Percentiles rank a stretch among this genome's conserved stretches.
These are phyloP conservation scores for Sciaenops ocellatus DNA, from an alignment of 2,797 vertebrate genomes.

Conservation along the genomic window DNA sequence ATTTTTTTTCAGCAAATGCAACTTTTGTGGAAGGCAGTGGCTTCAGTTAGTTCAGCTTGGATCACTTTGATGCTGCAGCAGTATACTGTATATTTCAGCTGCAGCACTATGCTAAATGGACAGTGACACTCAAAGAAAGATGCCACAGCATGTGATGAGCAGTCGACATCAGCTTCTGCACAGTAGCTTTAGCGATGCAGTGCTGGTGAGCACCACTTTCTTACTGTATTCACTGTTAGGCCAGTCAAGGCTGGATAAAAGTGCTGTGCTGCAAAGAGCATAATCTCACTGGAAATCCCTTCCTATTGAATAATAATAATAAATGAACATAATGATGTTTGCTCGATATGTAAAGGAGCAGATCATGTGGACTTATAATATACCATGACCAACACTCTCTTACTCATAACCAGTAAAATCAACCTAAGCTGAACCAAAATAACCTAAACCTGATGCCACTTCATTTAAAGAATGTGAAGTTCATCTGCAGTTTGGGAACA, in stretches of 20 bases:
- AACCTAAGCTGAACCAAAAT: neutral
- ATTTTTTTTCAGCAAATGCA: constrained; percentile 27
- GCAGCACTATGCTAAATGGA: constrained; percentile 1
- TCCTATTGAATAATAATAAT: neutral
- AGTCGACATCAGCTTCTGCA: neutral
- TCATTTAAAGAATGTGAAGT: neutral
- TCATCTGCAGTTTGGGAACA: neutral
- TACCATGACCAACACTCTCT: neutral
- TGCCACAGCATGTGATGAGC: neutral
- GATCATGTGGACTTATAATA: neutral
- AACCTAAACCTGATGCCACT: neutral
- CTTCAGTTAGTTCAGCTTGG: constrained; percentile 26
- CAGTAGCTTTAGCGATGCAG: constrained; percentile 8
- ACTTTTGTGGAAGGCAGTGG: constrained; percentile 39
- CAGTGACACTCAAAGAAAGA: constrained; percentile 8
- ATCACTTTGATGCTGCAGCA: constrained; percentile 16
- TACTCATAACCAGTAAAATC: neutral
- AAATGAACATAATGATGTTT: neutral
- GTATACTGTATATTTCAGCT: constrained; percentile 4
- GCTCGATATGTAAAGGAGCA: neutral
- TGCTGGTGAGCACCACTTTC: neutral
- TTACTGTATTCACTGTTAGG: constrained; percentile 7
- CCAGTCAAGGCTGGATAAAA: neutral
- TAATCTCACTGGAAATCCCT: constrained; percentile 3
- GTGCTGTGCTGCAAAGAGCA: neutral